Evolutionary conservation across 1,140 invertebrate species (phyloP), one percentile per base, ranked within the genome.

Genomic region (Rhyacophila brunnea): DNA sequence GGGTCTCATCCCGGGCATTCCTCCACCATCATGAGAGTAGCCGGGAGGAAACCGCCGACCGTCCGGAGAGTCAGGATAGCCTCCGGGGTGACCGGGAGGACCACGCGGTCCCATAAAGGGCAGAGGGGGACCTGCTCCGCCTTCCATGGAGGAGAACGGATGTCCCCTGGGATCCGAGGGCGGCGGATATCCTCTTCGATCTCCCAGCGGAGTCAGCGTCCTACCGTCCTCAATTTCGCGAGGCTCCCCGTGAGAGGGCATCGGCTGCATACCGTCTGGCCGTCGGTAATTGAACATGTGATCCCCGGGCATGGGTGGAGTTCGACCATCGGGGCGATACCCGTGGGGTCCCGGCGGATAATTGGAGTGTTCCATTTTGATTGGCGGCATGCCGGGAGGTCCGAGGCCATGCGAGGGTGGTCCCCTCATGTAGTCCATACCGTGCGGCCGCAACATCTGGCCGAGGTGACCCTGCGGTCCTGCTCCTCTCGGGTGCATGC

Each of bases 371-470:
- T 45, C 43, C 18, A 45, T 17, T 17, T 45, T 45, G 13, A 45
- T 19, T 7, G 43, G 43, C 6, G 43, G 15, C 18, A 11, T 17
- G 14, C 43, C 15, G 11, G 43, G 18, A 2, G 43, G 13, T 13
- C 51, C 43, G 7, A 19, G 15, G 18, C 15, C 15, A 5, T 15
- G 43, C 13, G 40, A 20, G 4, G 40, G 7, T 14, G 56, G 56
- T 10, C 59, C 64, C 14, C 65, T 62, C 57, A 67, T 60, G 11
- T 69, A 60, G 1, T 70, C 70, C 13, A 71, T 69, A 1, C 66
- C 67, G 0, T 65, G 54, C 14, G 66, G 58, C 19, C 74, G 69
- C 10, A 71, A 71, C 7, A 72, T 70, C 13, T 74, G 53, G 51
- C 74, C 74, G 6, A 71, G 67, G 6, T 72, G 13, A 19, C 18